These are phyloP conservation scores for Psilopsiagon aurifrons DNA, from an alignment of 2,113 vertebrate genomes.

Conservation along the genomic window DNA sequence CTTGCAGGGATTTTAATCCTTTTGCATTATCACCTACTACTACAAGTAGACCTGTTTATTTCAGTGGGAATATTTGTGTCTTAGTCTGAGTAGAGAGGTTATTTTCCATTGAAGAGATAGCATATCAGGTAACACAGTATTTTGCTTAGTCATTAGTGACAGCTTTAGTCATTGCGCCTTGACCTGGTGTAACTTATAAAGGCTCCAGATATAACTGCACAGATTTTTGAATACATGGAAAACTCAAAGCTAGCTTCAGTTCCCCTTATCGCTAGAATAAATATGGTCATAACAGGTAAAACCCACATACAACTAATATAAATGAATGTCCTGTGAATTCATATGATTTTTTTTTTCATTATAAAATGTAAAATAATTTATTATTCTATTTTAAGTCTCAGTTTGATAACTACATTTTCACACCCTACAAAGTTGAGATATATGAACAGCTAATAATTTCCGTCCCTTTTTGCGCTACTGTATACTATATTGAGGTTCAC, in stretches of 20 bases:
- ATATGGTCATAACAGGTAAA: neutral
- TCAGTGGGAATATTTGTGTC: neutral
- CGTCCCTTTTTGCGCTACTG: neutral
- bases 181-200: neutral
- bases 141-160: neutral
- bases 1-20: neutral
- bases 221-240: neutral
- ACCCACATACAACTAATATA: neutral
- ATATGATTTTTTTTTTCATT: neutral
- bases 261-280: neutral
- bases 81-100: neutral
- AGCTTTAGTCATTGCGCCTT: neutral
- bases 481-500: accelerated
- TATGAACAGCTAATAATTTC: neutral
- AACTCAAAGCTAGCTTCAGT: neutral
- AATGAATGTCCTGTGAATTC: neutral
- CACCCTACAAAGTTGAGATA: neutral
- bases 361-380: neutral
- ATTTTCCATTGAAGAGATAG: neutral
- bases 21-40: neutral
- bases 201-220: neutral
- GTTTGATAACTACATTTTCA: neutral
- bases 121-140: neutral
- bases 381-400: neutral
- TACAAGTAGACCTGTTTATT: neutral